phyloP scores from a whole-genome alignment of 2,888 invertebrate species.

The Tinea trinotella region DNA sequence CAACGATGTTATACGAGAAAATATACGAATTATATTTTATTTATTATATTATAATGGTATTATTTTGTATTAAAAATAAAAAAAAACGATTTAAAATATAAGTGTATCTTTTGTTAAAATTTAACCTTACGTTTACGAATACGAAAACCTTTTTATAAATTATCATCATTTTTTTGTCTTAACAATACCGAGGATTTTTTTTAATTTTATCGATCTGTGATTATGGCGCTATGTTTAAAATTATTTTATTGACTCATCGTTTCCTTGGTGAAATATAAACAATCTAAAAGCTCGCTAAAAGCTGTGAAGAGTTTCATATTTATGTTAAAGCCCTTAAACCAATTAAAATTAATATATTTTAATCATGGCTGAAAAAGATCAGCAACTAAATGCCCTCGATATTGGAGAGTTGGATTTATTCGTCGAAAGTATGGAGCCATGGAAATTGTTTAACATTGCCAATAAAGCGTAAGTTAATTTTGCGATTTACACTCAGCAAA shows the following conservation, averaged over 20 bases:
- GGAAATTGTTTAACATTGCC: conserved; percentile 78
- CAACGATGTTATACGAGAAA: conserved; percentile 37
- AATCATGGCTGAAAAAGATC: conserved; percentile 65
- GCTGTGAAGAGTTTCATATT: no score
- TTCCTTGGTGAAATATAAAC: conserved; percentile 2
- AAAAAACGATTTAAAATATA: background rate
- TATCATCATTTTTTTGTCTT: no score
- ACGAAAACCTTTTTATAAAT: no score
- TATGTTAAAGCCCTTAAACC: background rate
- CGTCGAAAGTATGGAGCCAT: conserved; percentile 79
- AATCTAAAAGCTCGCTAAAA: background rate
- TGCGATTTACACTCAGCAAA: no score
- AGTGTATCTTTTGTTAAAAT: no score
- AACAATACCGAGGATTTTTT: no score
- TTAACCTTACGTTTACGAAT: no score
- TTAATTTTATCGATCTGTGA: no score
- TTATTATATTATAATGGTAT: conserved; percentile 18
- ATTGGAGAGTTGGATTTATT: conserved; percentile 83
- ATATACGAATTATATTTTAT: no score
- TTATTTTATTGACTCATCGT: background rate
- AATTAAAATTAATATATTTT: conserved; percentile 18
- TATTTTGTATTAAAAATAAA: background rate
- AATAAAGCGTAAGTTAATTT: conserved; percentile 58
- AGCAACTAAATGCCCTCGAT: conserved; percentile 67
- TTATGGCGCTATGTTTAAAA: background rate